These are phyloP conservation scores for Fulica atra DNA, from an alignment of 2,113 vertebrate species.

Conservation along the genomic window DNA sequence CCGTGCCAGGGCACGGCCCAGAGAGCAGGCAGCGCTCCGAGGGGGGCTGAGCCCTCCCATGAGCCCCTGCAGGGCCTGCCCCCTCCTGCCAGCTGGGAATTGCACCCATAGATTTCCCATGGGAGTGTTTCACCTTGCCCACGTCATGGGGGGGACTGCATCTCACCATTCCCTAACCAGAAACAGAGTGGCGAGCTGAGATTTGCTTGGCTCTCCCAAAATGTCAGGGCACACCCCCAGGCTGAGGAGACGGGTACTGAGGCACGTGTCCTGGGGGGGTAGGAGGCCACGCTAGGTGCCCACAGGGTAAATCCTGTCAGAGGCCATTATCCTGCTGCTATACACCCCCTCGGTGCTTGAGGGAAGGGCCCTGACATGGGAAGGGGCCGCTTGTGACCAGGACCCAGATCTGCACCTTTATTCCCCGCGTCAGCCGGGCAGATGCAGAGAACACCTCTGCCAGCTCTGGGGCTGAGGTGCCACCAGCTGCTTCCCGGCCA, in stretches of 20 bases:
- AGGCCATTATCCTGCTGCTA: rapidly evolving
- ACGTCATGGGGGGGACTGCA: rapidly evolving
- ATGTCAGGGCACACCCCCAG: rapidly evolving
- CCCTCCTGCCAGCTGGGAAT: background rate
- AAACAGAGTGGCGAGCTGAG: background rate
- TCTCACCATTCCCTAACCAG: background rate
- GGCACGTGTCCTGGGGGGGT: rapidly evolving
- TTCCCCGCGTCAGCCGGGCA: background rate
- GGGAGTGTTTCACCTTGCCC: background rate
- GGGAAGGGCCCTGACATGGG: rapidly evolving
- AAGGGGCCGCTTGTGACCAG: background rate
- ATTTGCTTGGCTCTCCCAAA: background rate
- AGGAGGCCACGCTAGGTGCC: rapidly evolving
- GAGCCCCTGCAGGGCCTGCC: rapidly evolving
- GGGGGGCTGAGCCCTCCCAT: background rate
- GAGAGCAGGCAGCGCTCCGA: background rate
- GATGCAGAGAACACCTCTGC: rapidly evolving
- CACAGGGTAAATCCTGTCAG: background rate
- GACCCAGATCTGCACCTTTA: background rate
- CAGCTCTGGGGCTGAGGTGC: background rate
- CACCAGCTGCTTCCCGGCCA: background rate
- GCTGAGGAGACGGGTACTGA: background rate
- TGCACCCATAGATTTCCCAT: background rate
- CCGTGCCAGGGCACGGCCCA: background rate
- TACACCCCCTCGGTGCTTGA: rapidly evolving